Percentiles rank a stretch among this genome's conserved stretches.
Conservation (phyloP, 1,140 invertebrate genomes). For the Heliconius hewitsoni region DNA sequence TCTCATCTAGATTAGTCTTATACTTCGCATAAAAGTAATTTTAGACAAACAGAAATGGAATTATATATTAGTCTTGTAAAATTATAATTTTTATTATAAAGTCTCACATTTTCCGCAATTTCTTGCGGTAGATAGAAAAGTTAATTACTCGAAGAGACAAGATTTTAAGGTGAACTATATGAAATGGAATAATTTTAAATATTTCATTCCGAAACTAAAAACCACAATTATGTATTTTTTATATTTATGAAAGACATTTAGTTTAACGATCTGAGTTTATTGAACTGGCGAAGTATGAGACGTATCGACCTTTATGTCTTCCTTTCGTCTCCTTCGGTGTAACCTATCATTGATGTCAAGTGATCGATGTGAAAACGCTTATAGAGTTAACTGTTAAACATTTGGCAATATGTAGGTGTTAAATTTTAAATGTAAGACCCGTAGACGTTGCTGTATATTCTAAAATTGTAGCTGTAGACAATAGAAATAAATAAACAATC, state of each 20-base stretch:
- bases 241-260: background rate
- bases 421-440: constrained; percentile 24
- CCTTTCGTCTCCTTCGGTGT: constrained; percentile 43
- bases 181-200: too few species aligned
- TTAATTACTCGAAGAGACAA: too few species aligned
- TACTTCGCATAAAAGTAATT: background rate
- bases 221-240: background rate
- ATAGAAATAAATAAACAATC: background rate
- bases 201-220: too few species aligned
- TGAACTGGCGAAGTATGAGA: constrained; percentile 5
- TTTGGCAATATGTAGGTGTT: constrained; percentile 39
- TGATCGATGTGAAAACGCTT: constrained; percentile 75
- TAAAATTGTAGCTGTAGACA: constrained; percentile 2
- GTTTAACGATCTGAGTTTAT: background rate
- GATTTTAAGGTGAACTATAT: too few species aligned
- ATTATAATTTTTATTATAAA: too few species aligned
- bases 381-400: constrained; percentile 54
- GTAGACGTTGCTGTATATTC: constrained; percentile 11
- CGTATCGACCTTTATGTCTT: constrained; percentile 33
- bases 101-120: too few species aligned
- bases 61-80: background rate
- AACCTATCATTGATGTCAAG: constrained; percentile 49
- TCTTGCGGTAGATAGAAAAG: too few species aligned
- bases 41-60: background rate
- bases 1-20: background rate